These are phyloP conservation scores for Aelia acuminata DNA, from an alignment of 2,888 invertebrate species.

Conservation along the genomic window DNA sequence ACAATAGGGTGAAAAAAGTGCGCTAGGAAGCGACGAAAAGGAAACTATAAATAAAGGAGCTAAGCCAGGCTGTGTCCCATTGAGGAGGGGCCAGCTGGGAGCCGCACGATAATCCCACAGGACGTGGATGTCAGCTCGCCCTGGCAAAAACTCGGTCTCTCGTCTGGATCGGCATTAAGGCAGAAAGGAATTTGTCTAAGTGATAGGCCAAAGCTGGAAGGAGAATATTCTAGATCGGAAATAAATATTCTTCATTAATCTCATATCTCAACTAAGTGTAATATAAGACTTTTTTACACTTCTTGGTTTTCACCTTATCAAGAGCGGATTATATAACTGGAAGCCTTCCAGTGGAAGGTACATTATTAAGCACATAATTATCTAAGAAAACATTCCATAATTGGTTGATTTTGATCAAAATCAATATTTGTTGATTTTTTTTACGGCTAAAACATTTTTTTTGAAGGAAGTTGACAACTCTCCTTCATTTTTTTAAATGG, in stretches of 20 bases:
- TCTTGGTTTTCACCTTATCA: too few species aligned
- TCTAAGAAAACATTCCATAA: too few species aligned
- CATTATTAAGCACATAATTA: too few species aligned
- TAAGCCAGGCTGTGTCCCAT: conserved; percentile 19
- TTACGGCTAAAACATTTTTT: too few species aligned
- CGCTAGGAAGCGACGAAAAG: conserved; percentile 44
- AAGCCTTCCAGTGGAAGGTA: too few species aligned
- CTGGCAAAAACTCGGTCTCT: neutral
- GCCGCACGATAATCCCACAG: neutral
- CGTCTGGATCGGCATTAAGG: neutral
- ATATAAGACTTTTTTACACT: too few species aligned
- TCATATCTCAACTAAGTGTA: too few species aligned
- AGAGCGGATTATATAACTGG: too few species aligned
- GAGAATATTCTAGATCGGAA: neutral
- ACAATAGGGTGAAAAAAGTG: conserved; percentile 25
- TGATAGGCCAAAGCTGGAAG: neutral
- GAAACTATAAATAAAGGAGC: conserved; percentile 48
- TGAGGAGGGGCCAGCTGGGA: conserved; percentile 16
- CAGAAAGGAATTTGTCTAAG: neutral
- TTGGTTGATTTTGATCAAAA: too few species aligned
- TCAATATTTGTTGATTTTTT: too few species aligned
- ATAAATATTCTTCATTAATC: neutral
- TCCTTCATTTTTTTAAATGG: too few species aligned
- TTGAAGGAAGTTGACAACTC: too few species aligned
- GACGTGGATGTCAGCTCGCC: neutral